Evolutionary conservation across 2,113 vertebrate species (phyloP).

Genomic region (Ophthalmolycus amberensis): DNA sequence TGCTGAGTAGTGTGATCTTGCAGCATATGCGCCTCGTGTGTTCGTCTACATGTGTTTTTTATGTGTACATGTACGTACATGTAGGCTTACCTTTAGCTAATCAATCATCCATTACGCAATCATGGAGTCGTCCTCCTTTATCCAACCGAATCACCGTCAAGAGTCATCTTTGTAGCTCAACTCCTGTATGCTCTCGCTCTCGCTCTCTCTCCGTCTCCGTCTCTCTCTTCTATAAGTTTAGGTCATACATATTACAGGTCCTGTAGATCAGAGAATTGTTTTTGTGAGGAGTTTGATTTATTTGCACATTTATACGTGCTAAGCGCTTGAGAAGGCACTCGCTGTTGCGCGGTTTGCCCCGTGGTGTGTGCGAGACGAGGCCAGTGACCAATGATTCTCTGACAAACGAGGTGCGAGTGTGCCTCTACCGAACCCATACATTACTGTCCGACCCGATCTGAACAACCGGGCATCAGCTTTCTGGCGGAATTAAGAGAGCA

Average conservation of each 20-base stretch:
- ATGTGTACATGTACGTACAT: conserved; percentile 3
- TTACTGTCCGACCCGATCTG: conserved; percentile 76
- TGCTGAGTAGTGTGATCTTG: conserved; percentile 58
- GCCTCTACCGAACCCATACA: conserved; percentile 68
- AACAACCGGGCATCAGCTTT: conserved; percentile 53
- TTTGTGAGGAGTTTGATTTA: conserved; percentile 76
- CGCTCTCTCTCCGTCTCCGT: neutral
- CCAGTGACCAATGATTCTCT: conserved; percentile 75
- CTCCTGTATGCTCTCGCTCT: neutral
- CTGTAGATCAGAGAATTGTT: conserved; percentile 62
- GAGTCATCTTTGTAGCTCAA: conserved; percentile 33
- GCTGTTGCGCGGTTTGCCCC: conserved; percentile 69
- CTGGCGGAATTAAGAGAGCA: conserved; percentile 7
- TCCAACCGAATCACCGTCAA: conserved; percentile 29
- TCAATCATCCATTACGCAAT: conserved; percentile 48
- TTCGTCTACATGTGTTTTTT: conserved; percentile 10
- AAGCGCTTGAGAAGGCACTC: conserved; percentile 70
- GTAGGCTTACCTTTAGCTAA: conserved; percentile 18
- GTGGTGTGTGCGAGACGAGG: conserved; percentile 67
- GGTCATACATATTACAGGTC: conserved; percentile 58
- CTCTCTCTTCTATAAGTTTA: conserved; percentile 32
- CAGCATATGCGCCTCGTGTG: conserved; percentile 7
- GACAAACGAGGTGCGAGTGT: conserved; percentile 73
- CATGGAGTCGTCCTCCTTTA: conserved; percentile 11
- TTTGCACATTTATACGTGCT: conserved; percentile 76